phyloP scores from a whole-genome alignment of 2,888 invertebrate genomes.

The Drosophila longiperda region DNA sequence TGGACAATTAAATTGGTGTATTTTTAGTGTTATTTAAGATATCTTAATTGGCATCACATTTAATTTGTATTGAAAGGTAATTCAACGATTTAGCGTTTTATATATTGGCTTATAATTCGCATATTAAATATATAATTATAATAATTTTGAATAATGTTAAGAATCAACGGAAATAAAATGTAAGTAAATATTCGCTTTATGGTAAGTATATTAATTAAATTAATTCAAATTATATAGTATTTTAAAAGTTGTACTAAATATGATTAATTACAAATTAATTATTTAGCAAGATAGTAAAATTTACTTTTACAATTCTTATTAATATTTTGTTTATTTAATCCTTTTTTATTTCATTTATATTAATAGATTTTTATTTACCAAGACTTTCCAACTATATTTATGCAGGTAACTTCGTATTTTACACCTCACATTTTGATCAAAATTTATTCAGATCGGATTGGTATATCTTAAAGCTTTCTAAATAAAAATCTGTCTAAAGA shows the following conservation, averaged over 20 bases:
- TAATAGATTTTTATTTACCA: too few species aligned
- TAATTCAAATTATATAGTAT: background rate
- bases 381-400: too few species aligned
- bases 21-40: background rate
- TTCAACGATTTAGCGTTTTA: background rate
- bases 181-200: background rate
- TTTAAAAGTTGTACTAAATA: background rate
- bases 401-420: too few species aligned
- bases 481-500: too few species aligned
- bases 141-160: background rate
- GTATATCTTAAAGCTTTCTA: too few species aligned
- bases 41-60: background rate
- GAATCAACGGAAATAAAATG: background rate
- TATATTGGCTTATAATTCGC: background rate
- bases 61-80: background rate
- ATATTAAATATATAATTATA: background rate
- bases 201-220: background rate
- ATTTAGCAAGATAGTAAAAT: background rate
- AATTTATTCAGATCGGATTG: too few species aligned
- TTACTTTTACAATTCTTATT: background rate
- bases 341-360: too few species aligned
- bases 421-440: too few species aligned
- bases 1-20: background rate
- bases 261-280: background rate
- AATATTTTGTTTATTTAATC: too few species aligned